These are phyloP conservation scores for Phoebastria nigripes DNA, from an alignment of 2,797 vertebrate species.

Conservation along the genomic window DNA sequence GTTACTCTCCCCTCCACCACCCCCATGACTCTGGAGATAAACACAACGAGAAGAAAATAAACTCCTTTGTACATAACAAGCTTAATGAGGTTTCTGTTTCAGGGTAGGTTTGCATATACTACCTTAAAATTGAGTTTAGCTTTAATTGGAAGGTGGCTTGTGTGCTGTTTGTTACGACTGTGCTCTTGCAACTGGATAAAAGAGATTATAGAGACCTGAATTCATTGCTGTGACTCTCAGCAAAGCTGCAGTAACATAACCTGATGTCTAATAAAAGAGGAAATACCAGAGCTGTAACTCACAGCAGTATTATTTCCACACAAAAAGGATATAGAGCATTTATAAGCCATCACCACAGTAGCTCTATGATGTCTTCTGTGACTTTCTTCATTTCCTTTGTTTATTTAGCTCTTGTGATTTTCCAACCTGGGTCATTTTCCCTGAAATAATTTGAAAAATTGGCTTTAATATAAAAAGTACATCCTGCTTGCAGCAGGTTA, in stretches of 20 bases:
- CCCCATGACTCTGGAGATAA: not conserved
- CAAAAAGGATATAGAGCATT: not conserved
- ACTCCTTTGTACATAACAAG: not conserved
- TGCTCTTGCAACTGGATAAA: not conserved
- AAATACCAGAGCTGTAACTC: constrained; percentile 7
- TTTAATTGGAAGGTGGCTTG: not conserved
- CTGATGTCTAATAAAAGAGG: not conserved
- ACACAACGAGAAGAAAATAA: not conserved
- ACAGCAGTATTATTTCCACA: not conserved
- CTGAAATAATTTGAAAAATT: not conserved
- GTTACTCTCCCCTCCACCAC: not conserved
- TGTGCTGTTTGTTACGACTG: not conserved
- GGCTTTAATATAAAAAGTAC: not conserved
- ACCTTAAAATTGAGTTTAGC: not conserved
- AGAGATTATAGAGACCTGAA: not conserved
- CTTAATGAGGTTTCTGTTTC: not conserved
- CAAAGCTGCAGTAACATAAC: not conserved
- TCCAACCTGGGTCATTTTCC: not conserved
- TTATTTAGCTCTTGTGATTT: not conserved
- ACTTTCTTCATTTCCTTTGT: not conserved
- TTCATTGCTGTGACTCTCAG: not conserved
- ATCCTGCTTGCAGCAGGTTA: not conserved
- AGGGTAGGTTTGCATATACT: not conserved
- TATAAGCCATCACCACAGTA: not conserved
- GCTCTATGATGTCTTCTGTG: not conserved